Conservation (phyloP, 2,797 vertebrate genomes). For the Semotilus atromaculatus region DNA sequence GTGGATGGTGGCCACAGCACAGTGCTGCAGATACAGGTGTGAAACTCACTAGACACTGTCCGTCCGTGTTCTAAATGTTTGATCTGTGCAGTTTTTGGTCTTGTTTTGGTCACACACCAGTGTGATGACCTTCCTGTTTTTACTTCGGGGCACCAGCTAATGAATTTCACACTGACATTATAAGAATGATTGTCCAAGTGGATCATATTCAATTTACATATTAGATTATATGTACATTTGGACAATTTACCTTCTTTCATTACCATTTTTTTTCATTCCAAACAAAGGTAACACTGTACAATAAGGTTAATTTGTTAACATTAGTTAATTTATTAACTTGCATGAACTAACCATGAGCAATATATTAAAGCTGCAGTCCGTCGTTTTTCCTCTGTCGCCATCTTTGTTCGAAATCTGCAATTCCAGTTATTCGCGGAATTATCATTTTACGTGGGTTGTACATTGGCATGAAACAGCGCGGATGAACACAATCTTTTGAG, state of each 20-base stretch:
- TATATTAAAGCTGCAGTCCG: no score
- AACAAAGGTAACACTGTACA: background rate
- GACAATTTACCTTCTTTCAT: background rate
- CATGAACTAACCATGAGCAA: no score
- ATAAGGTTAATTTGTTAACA: no score
- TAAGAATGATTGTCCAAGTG: background rate
- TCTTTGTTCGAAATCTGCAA: no score
- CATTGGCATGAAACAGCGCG: no score
- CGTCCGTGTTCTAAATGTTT: conserved; percentile 47
- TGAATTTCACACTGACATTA: background rate
- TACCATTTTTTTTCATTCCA: no score
- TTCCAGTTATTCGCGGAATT: no score
- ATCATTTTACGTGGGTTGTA: no score
- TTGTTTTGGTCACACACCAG: conserved; percentile 55
- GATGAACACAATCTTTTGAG: no score
- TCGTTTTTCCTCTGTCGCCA: no score
- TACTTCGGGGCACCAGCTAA: background rate
- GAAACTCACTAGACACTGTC: conserved; percentile 80
- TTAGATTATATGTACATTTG: background rate
- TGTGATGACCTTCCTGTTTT: background rate
- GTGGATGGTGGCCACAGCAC: conserved; percentile 98
- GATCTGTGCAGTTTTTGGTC: conserved; percentile 61
- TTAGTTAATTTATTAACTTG: no score
- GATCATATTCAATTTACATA: background rate
- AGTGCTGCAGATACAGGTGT: conserved; percentile 90